Evolutionary conservation across 2,888 invertebrate species (phyloP), one percentile per base, ranked within the genome.

Genomic region (Deilephila elpenor): DNA sequence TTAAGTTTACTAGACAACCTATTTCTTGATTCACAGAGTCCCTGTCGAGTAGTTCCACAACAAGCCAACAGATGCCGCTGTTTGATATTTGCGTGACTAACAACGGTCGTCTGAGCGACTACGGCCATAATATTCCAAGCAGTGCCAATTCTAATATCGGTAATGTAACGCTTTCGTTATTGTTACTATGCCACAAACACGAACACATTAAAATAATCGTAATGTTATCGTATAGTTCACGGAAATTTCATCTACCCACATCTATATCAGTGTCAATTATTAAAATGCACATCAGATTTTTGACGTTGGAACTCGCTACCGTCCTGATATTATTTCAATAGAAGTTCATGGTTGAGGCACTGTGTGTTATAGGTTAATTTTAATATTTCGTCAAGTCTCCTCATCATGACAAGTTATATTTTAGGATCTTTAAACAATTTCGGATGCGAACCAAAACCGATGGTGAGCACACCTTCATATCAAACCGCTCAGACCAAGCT

Each of bases 401-500:
- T 56, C 20, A 32, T 32, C 17, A 14, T 67, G 19, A 59, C 20
- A 20, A 25, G 17, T 72, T 20, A 19, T 73, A 67, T 67, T 6
- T 25, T 75, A 89, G 89, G 89, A 3, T 89, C 88, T 5, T 71
- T 82, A n/a, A 88, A 86, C 74, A 88, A 86, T 74, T 85, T 82
- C 32, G 86, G 87, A 60, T 85, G 85, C 44, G 93, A 91, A 29
- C 88, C 87, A 14, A 93, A 91, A 75, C 85, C 88, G 0, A 78
- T 87, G 0, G 85, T 80, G 34, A 89, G 87, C 77, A 88, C 92
- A 20, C 95, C 84, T 64, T 91, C 85, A 0, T 92, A 85, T 60
- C 91, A 80, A 81, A 95, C 87, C 85, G 95, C 83, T 77, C 94
- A 92, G 79, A 96, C 97, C 78, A 97, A 97, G 93, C 95, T 97